These are phyloP conservation scores for Corynorhinus townsendii DNA, from an alignment of 2,113 vertebrate species.

Conservation along the genomic window DNA sequence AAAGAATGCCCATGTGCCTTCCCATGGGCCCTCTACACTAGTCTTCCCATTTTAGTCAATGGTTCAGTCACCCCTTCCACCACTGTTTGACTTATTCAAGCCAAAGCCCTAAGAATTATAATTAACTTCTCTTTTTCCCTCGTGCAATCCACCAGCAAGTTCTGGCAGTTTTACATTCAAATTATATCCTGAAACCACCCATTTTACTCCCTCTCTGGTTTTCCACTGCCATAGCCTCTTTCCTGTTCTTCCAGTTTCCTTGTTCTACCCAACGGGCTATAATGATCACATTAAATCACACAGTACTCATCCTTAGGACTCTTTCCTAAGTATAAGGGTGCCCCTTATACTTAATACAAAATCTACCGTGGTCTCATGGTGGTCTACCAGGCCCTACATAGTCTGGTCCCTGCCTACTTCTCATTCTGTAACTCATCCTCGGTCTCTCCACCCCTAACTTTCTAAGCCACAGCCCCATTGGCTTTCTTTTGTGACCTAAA, in stretches of 20 bases:
- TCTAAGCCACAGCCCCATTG: background rate
- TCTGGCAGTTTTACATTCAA: background rate
- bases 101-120: background rate
- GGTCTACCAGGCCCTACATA: fast-evolving
- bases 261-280: background rate
- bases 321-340: background rate
- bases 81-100: background rate
- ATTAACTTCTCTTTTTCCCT: background rate
- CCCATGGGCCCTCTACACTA: too few species aligned
- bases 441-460: too few species aligned
- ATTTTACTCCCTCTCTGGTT: background rate
- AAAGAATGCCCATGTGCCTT: too few species aligned
- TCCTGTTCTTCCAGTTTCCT: background rate
- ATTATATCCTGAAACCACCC: background rate
- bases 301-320: background rate
- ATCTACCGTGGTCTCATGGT: too few species aligned
- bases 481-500: background rate
- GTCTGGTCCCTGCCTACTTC: background rate
- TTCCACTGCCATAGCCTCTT: background rate
- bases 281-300: background rate
- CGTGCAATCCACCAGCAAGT: background rate
- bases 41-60: background rate
- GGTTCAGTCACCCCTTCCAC: background rate
- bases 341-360: fast-evolving
- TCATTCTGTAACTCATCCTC: background rate